Evolutionary conservation across 2,113 vertebrate species (phyloP), one percentile per base, ranked within the genome.

Genomic region (Chloebia gouldiae): DNA sequence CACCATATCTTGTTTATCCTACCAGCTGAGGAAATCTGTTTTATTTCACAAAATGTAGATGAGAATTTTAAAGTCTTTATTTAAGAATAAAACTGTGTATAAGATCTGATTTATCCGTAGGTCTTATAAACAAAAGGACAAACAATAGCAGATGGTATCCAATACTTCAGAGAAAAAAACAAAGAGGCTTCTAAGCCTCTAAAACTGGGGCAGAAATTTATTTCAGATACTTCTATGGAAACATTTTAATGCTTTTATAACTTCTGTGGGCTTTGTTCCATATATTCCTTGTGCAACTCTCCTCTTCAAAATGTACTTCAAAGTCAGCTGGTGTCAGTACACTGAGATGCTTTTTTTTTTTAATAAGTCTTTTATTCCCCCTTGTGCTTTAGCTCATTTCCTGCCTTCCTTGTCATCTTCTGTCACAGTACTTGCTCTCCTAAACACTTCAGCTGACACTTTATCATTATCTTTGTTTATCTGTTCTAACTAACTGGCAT

Each of bases 391-490:
- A 70, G 20, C 53, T 95, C 57, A 77, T 90, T 93, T 60, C 37
- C 64, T 71, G 66, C 45, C 51, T 86, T 53, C 44, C 57, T 70
- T 84, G 66, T 71, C 93, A 95, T 81, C 68, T 72, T 61, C 71
- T 94, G 90, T 77, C 82, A 45, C 13, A 39, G 69, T 88, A 71
- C 65, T 61, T 79, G 51, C 37, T 79, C 81, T 85, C 50, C 72
- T 51, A 69, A 92, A 87, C 54, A 31, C 57, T 78, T 70, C 30
- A 35, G 65, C 54, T 89, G 70, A 66, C 88, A 87, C 35, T 47
- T 86, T 45, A 69, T 93, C 81, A 65, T 95, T 92, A 86, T 50
- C 69, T 81, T 71, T 73, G 92, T 94, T 93, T 87, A 87, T 91
- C 95, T 93, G 25, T 31, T 91, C 60, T 79, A 73, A 33, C 80